Evolutionary conservation across 2,888 invertebrate genomes (phyloP), one percentile per base, ranked within the genome.

Genomic region (Agonopterix subpropinquella): DNA sequence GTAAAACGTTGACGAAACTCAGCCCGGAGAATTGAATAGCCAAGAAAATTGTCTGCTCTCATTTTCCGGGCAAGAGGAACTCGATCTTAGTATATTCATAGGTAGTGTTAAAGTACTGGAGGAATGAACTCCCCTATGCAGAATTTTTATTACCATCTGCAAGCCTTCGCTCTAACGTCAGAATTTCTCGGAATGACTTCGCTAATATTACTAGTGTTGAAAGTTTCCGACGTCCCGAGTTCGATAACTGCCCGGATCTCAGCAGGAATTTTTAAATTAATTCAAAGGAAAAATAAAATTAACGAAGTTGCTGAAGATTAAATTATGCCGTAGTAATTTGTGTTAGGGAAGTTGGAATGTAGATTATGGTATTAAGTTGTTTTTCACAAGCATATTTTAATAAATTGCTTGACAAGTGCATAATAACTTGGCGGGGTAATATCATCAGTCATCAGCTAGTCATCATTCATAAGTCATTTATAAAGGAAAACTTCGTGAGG

Each of bases 221-320:
- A 83, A 85, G 78, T 84, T 84, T 73, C 62, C 70, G 69, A 73
- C 76, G 70, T 73, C 65, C 57, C 65, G 59, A 82, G 73, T 82
- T 84, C 81, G 73, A 84, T 83, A 84, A 84, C 80, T 80, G 81
- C 75, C 69, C 61, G 75, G 76, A 77, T 78, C 77, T 73, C 73
- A 64, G 75, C 65, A 73, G 77, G 83, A 85, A 85, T 84, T 85
- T 81, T 84, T 80, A 81, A 85, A 85, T 85, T 83, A 83, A 84
- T 84, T 84, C 77, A 80, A 78, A 78, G 78, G 78, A 82, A 84
- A 83, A 84, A 84, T 84, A 79, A 81, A 85, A 83, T 86, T 83
- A 81, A 75, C 74, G 73, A 81, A 83, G 77, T 84, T 78, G 68
- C 70, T 61, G 70, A 67, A 77, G 73, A 83, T 84, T 80, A 79